A percentile compares a stretch with the other conserved stretches of the same genome.
Evolutionary conservation across 2,888 invertebrate species (phyloP).

Genomic region (Toxonevra muliebris): DNA sequence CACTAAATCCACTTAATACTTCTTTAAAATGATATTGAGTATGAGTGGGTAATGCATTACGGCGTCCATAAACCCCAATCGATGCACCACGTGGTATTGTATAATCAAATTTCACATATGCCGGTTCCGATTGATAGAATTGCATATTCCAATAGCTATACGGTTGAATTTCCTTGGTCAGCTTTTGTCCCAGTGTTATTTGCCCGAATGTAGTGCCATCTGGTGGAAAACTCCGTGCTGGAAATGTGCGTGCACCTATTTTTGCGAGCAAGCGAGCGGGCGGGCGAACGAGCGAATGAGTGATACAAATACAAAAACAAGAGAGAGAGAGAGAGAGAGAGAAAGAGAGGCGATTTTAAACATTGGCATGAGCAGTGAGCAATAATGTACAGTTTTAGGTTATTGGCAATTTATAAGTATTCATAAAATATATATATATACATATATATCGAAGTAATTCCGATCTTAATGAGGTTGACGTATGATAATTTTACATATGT

Average conservation of each 20-base stretch:
- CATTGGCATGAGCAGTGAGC: too few species aligned
- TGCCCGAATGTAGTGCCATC: conserved; percentile 93
- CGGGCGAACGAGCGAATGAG: conserved; percentile 1
- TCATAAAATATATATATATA: neutral
- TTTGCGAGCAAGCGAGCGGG: neutral
- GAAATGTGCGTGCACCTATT: conserved; percentile 85
- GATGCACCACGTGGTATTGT: conserved; percentile 90
- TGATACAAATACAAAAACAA: neutral
- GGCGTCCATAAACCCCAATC: conserved; percentile 93
- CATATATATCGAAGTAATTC: neutral
- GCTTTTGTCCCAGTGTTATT: conserved; percentile 85
- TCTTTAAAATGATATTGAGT: conserved; percentile 97
- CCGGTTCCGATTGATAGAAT: conserved; percentile 93
- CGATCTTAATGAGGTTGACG: too few species aligned
- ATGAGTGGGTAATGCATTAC: conserved; percentile 94
- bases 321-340: conserved; percentile 20
- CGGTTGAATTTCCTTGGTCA: conserved; percentile 89
- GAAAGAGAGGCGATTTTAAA: conserved; percentile 21
- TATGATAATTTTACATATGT: too few species aligned
- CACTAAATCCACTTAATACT: conserved; percentile 89
- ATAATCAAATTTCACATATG: conserved; percentile 94
- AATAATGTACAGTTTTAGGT: too few species aligned
- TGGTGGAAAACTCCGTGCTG: conserved; percentile 89
- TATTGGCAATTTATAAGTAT: too few species aligned
- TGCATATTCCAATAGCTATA: conserved; percentile 98